Evolutionary conservation across 2,888 invertebrate species (phyloP), one percentile per base, ranked within the genome.

Genomic region (Frankliniella intonsa): DNA sequence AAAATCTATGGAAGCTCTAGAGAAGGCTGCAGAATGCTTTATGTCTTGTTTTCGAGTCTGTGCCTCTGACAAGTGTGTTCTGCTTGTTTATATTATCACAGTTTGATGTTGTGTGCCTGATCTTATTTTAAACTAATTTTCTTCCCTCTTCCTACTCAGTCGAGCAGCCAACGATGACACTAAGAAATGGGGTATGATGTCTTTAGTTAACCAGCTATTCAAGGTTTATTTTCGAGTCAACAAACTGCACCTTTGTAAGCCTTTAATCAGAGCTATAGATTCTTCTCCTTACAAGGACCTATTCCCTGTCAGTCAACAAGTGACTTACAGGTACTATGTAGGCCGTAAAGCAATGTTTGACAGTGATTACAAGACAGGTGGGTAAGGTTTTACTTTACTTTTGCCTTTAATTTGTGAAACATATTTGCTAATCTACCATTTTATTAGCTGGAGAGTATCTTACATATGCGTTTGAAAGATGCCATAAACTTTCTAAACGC

Each of bases 341-440:
- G 99, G 99, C 0, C 91, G 98, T 51, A 98, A 99, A 88, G 96
- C 97, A 3, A 98, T 99, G 97, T 99, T 99, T 87, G 99, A 99
- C 88, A 97, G 97, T 82, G 97, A 99, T 87, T 97, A 97, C 87
- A 94, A 94, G 87, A 91, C 93, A 85, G 92, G 92, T 92, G 87
- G 86, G 81, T 81, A 80, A n/a, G 27, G 49, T 17, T 22, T 50
- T 25, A 49, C 50, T n/a, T n/a, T 22, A 19, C 27, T 22, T 19
- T 3, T 80, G 7, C 7, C 27, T 22, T n/a, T 22, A 80, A 27
- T 81, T 25, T 65, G 27, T 81, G 5, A n/a, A 79, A 49, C 62
- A 25, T 38, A 82, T 82, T 81, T 82, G 62, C 11, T 17, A 62
- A 19, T 38, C 5, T 38, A 3, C 81, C 82, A 82, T 81, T 84